Evolutionary conservation across 2,888 invertebrate species (phyloP).

Genomic region (Unio delphinus): DNA sequence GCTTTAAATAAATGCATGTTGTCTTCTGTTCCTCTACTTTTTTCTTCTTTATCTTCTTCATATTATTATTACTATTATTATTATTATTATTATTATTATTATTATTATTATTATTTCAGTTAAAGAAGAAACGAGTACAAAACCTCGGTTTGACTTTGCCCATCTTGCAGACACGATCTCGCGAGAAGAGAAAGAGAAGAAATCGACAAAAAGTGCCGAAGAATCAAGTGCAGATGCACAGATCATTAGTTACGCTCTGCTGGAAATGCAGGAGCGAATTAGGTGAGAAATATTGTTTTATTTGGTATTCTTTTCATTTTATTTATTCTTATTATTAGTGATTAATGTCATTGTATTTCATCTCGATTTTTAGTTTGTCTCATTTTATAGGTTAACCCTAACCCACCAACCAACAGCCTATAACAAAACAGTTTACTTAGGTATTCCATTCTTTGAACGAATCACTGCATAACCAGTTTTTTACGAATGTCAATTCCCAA

Average conservation of each 20-base stretch:
- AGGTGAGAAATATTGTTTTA: background rate
- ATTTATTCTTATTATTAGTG: too few relatives aligned
- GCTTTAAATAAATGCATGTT: too few relatives aligned
- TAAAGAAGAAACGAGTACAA: constrained; percentile 23
- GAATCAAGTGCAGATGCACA: constrained; percentile 30
- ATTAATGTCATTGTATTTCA: background rate
- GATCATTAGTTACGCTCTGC: constrained; percentile 38
- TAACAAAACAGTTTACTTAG: background rate
- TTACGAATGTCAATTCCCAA: background rate
- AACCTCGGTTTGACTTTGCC: constrained; percentile 52
- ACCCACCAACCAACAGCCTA: background rate
- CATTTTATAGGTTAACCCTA: too few relatives aligned
- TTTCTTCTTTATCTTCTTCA: too few relatives aligned
- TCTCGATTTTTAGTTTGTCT: background rate
- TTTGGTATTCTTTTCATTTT: too few relatives aligned
- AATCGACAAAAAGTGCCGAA: constrained; percentile 5
- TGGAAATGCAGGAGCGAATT: constrained; percentile 7
- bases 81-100: background rate
- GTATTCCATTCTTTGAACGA: background rate
- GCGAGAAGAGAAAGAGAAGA: constrained; percentile 20
- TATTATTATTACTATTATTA: too few relatives aligned
- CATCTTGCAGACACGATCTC: constrained; percentile 48
- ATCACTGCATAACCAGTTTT: background rate
- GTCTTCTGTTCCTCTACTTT: too few relatives aligned
- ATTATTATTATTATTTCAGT: constrained; percentile 9